phyloP scores from a whole-genome alignment of 2,113 vertebrate genomes.

The Laterallus jamaicensis region DNA sequence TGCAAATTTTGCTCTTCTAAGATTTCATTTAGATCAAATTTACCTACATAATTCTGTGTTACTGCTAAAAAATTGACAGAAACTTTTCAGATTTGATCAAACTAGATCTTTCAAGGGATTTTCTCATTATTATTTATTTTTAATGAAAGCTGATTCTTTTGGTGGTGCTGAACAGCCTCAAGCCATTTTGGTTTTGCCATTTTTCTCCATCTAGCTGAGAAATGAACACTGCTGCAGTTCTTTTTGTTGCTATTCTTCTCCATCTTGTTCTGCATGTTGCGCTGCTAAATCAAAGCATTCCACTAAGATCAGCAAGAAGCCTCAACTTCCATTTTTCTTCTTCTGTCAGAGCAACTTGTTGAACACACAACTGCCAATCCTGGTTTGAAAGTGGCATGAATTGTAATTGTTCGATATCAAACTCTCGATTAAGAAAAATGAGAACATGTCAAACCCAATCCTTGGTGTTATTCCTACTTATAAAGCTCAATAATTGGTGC shows the following conservation, averaged over 20 bases:
- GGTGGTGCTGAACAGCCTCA: neutral
- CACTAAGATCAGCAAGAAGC: neutral
- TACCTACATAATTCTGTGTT: neutral
- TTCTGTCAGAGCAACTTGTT: neutral
- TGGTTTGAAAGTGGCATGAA: neutral
- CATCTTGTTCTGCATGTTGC: neutral
- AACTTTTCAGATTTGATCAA: neutral
- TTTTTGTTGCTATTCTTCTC: neutral
- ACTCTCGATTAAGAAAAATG: neutral
- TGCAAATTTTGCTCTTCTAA: neutral
- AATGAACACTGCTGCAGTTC: neutral
- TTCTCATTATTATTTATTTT: neutral
- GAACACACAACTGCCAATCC: neutral
- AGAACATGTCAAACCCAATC: neutral
- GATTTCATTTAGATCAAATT: neutral
- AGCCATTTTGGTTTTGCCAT: neutral
- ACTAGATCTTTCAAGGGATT: neutral
- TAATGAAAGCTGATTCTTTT: neutral
- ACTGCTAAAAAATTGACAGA: neutral
- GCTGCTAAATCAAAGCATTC: slow-evolving; percentile 17
- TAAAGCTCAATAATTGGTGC: neutral
- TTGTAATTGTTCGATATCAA: neutral
- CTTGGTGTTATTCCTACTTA: neutral
- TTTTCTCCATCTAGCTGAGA: neutral
- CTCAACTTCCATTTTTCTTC: neutral